Evolutionary conservation across 1,140 invertebrate species (phyloP), one percentile per base, ranked within the genome.

Genomic region (Drosophila elegans): DNA sequence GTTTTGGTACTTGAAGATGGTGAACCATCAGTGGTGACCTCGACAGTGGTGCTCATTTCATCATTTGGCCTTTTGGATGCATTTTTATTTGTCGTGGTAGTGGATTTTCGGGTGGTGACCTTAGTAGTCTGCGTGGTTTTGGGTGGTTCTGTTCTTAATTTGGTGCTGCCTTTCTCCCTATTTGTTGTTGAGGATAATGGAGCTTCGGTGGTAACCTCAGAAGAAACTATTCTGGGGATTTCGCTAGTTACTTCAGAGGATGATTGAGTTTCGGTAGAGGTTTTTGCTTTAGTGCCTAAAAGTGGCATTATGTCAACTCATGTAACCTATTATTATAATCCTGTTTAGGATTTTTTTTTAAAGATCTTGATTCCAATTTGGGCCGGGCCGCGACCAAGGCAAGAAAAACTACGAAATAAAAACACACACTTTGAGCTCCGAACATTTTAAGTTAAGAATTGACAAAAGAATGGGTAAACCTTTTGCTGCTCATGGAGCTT

Each of bases 391-490:
- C 38, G 0, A 36, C 68, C 12, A 71, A 3, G 11, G 13, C 44
- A n/a, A 71, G 11, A 13, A 57, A 49, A 49, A 41, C n/a, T 7
- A 41, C 12, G 0, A 69, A 38, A 13, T 21, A 12, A 11, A 57
- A 9, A 9, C 32, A 57, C 12, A 16, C n/a, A 3, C 29, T 16
- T 49, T 11, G 29, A 36, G 3, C 32, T 12, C 7, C 11, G 6
- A 71, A 49, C 68, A 72, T 72, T 57, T 36, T 57, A 2, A 3
- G 2, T 27, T 41, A 16, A 9, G n/a, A 12, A 16, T 36, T 38
- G 29, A 5, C 2, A 0, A 7, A 2, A 9, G 21, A 71, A 41
- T 71, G 52, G n/a, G 1, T 25, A 0, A 13, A 13, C 2, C 12
- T 10, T 10, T 4, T 1, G 5, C 4, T 13, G 7, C 4, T 21